Evolutionary conservation across 2,888 invertebrate genomes (phyloP), one percentile per base, ranked within the genome.

Genomic region (Cabera pusaria): DNA sequence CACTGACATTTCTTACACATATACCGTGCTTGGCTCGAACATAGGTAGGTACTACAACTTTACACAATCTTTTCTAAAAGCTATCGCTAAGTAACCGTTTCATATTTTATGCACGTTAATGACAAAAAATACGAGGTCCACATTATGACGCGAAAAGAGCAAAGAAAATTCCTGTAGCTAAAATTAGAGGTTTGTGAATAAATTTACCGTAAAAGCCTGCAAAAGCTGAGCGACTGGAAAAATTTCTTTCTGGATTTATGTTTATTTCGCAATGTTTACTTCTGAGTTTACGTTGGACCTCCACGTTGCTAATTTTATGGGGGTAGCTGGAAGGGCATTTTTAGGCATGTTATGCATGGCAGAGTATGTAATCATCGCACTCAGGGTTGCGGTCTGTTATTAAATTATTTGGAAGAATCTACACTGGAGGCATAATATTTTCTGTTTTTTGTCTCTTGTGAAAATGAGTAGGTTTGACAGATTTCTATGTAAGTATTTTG

Each of bases 131-230:
- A 26, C 32, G 8, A 35, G 26, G 31, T 26, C 26, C 18, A 12
- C 17, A 20, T 35, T 26, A 31, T 19, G 25, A 41, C 35, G 26
- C 35, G 18, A 20, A 36, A 42, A 41, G 25, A 22, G 26, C 35
- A 31, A 18, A 36, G 34, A 34, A 23, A 33, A 43, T 29, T 38
- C 38, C 29, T 20, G 25, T 16, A 33, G 33, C 37, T 28, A 26
- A 43, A 49, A 42, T 46, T 44, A 44, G 35, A 45, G 43, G 41
- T 41, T 48, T 42, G 38, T 39, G 43, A 44, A 50, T 52, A 52
- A 52, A 52, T 47, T 45, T 44, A 23, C 35, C 44, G 41, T 43
- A 41, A 52, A 50, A 37, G 35, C 41, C 26, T 34, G 35, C 21
- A 38, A 29, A 34, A 24, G 41, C 43, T 39, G 41, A 45, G 47